These are phyloP conservation scores for Aurelia sp. DNA, from an alignment of 30 jellyfish, hydroid and myxozoan genomes.

Conservation along the genomic window DNA sequence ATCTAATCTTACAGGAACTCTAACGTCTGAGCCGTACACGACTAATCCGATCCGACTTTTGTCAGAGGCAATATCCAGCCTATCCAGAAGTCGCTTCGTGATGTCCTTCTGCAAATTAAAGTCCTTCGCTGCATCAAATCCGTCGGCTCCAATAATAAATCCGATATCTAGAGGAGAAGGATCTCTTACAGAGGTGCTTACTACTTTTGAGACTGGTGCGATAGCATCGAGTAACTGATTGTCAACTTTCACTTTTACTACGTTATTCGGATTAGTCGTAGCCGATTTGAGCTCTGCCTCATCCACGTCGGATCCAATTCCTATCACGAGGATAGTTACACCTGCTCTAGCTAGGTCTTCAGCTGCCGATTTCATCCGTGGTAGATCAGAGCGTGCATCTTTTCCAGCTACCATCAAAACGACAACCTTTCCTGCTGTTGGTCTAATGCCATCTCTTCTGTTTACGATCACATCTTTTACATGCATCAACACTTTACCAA, in stretches of 20 bases:
- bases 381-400: neutral
- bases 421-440: conserved; percentile 58
- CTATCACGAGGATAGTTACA: conserved; percentile 8
- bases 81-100: neutral
- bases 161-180: conserved; percentile 27
- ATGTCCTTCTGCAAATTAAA: neutral
- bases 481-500: conserved; percentile 21
- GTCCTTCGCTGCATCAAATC: neutral
- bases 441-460: conserved; percentile 15
- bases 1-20: neutral
- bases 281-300: neutral
- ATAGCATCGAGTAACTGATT: neutral
- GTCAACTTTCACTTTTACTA: neutral
- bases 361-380: neutral
- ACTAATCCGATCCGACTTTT: conserved; percentile 20
- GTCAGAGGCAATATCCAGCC: conserved; percentile 12
- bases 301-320: conserved; percentile 13
- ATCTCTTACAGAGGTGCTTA: neutral
- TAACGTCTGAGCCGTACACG: conserved; percentile 31
- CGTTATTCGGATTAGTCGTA: conserved; percentile 12
- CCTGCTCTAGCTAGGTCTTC: conserved; percentile 15
- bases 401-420: conserved; percentile 55
- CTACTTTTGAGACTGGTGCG: conserved; percentile 2
- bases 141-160: conserved; percentile 33
- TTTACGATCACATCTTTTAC: neutral